Evolutionary conservation across 1,140 invertebrate genomes (phyloP).

Genomic region (Uloborus diversus): DNA sequence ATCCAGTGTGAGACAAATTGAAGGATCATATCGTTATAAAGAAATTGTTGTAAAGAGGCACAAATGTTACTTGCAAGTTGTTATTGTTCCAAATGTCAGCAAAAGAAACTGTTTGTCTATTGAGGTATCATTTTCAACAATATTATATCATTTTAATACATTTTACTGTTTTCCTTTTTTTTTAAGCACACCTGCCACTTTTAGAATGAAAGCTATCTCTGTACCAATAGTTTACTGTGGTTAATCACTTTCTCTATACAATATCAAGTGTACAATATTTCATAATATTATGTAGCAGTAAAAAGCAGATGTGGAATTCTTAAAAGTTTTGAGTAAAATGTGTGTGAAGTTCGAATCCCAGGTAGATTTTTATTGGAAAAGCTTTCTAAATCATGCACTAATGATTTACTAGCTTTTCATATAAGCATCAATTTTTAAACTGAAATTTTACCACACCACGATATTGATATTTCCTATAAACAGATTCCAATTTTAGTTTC

Average conservation of each 20-base stretch:
- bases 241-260: too few species aligned
- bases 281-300: neutral
- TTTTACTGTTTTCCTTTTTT: neutral
- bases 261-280: too few species aligned
- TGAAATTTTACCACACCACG: too few species aligned
- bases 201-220: neutral
- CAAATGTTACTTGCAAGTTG: constrained; percentile 74
- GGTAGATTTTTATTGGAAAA: neutral
- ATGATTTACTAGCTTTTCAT: too few species aligned
- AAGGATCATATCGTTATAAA: constrained; percentile 68
- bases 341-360: neutral
- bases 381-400: neutral
- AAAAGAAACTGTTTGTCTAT: constrained; percentile 71
- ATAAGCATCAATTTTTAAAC: too few species aligned
- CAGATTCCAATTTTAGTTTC: too few species aligned
- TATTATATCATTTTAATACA: neutral
- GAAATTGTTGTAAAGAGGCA: constrained; percentile 72
- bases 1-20: constrained; percentile 60
- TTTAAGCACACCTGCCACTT: neutral
- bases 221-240: too few species aligned
- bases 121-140: constrained; percentile 65
- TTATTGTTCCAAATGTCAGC: constrained; percentile 70
- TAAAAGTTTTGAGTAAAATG: neutral
- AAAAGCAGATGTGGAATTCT: neutral
- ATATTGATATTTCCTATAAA: too few species aligned